These are phyloP conservation scores for Hemichromis elongatus DNA, from an alignment of 2,113 vertebrate species.

Conservation along the genomic window DNA sequence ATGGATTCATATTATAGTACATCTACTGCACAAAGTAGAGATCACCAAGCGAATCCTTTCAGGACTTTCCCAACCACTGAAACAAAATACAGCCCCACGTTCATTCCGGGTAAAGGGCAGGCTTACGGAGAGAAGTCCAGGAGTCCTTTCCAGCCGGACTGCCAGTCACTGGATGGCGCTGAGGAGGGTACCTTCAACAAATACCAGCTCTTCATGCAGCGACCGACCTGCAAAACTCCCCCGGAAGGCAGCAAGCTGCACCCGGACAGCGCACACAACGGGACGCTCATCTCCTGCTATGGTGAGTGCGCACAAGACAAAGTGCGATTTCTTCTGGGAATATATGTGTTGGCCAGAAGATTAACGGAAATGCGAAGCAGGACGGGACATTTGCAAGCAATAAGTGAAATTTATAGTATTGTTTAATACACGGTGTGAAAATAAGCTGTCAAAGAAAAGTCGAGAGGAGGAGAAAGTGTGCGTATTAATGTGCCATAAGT, in stretches of 20 bases:
- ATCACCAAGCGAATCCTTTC: slow-evolving; percentile 85
- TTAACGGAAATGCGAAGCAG: neutral
- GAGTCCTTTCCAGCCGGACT: slow-evolving; percentile 86
- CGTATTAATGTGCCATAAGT: neutral
- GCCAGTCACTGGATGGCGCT: slow-evolving; percentile 79
- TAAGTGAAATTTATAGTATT: neutral
- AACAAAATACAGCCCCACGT: slow-evolving; percentile 87
- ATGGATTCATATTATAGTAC: slow-evolving; percentile 98
- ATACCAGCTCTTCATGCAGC: slow-evolving; percentile 92
- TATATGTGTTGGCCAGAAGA: neutral
- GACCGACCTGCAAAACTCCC: slow-evolving; percentile 87
- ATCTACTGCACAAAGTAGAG: slow-evolving; percentile 81
- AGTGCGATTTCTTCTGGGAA: neutral
- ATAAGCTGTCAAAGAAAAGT: neutral
- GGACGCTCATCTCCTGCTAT: slow-evolving; percentile 87
- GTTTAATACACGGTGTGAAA: neutral
- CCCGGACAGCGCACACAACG: slow-evolving; percentile 84
- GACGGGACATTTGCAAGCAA: neutral
- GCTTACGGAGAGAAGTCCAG: slow-evolving; percentile 85
- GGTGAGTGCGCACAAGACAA: slow-evolving; percentile 75
- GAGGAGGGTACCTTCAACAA: slow-evolving; percentile 85
- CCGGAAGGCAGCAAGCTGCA: slow-evolving; percentile 87
- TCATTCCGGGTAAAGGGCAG: slow-evolving; percentile 89
- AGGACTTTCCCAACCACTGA: slow-evolving; percentile 90
- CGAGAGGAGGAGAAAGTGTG: neutral